Conservation (phyloP, 2,113 vertebrate genomes). For the Tetraodon nigroviridis region DNA sequence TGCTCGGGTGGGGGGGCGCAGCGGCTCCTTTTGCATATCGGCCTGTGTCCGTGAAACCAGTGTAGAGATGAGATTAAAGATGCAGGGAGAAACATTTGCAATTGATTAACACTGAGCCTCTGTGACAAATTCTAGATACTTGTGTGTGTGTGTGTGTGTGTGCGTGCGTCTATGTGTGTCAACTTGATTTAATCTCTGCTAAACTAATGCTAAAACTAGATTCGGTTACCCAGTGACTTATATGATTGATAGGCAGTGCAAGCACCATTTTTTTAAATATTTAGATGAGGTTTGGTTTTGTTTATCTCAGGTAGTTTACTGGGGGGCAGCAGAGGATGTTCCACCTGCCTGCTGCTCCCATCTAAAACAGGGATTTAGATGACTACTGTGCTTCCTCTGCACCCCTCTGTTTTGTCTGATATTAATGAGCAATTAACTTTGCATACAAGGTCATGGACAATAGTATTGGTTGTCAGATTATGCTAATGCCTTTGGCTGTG, state of each 20-base stretch:
- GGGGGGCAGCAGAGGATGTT: conserved; percentile 10
- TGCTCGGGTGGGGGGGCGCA: conserved; percentile 29
- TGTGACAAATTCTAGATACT: conserved; percentile 65
- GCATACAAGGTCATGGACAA: conserved; percentile 72
- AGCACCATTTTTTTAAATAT: conserved; percentile 1
- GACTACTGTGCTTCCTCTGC: conserved; percentile 59
- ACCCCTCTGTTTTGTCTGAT: conserved; percentile 66
- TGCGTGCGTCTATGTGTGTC: conserved; percentile 26
- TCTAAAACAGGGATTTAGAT: conserved; percentile 49
- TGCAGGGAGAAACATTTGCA: conserved; percentile 66
- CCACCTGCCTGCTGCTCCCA: conserved; percentile 44
- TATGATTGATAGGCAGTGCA: not conserved
- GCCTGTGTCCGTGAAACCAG: conserved; percentile 62
- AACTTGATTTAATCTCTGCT: conserved; percentile 8
- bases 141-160: conserved; percentile 22
- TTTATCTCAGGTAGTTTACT: conserved; percentile 31
- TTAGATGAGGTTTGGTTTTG: not conserved
- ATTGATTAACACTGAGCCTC: conserved; percentile 64
- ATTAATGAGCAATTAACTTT: conserved; percentile 76
- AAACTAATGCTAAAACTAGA: conserved; percentile 27
- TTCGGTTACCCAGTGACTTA: conserved; percentile 15
- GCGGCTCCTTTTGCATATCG: conserved; percentile 43
- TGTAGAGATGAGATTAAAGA: conserved; percentile 72
- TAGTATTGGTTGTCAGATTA: conserved; percentile 70
- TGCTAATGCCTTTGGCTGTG: conserved; percentile 62